Base-by-base conservation (phyloP, 1,140 invertebrate genomes). In the Diabrotica undecimpunctata region DNA sequence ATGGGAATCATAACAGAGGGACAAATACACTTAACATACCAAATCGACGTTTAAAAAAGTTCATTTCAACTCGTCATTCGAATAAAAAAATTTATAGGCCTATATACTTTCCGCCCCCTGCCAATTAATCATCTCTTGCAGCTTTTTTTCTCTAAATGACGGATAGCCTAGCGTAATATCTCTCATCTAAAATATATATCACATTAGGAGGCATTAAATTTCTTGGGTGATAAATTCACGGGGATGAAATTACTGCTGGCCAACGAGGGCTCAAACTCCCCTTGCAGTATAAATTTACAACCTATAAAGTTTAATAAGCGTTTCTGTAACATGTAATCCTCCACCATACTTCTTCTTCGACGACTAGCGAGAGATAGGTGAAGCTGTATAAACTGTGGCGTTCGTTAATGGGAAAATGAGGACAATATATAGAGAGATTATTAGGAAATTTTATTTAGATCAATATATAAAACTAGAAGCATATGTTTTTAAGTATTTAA, bases 241-340 rank as follows among this genome's bases (percentile, higher is more conserved):
- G 41, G 41, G 41, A 46, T 46, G 41, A 46, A 46, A 46, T 46
- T 46, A 46, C n/a, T n/a, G 41, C 41, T 6, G 41, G 41, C 41
- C 41, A 46, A 46, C 8, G 8, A 46, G 41, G n/a, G 41, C 41
- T 46, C 41, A 46, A 46, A 46, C 41, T 46, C 8, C 41, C 41
- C 41, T 46, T 46, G 41, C 41, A 46, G 41, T 46, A 46, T 46
- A 46, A 46, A 46, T 46, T 46, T 46, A 46, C 41, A 46, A 46
- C 41, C 41, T 46, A 46, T 46, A 46, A 46, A 46, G 41, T 46
- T 46, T 46, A 46, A 46, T 46, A 46, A 46, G 41, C 41, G 41
- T 46, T 46, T 46, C 41, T 10, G 41, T 46, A 46, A 46, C 41
- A 46, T 46, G 41, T 46, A 46, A 46, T 46, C 41, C 41, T 46